Conservation (phyloP, 2,888 invertebrate genomes). For the Ephialtes manifestator region DNA sequence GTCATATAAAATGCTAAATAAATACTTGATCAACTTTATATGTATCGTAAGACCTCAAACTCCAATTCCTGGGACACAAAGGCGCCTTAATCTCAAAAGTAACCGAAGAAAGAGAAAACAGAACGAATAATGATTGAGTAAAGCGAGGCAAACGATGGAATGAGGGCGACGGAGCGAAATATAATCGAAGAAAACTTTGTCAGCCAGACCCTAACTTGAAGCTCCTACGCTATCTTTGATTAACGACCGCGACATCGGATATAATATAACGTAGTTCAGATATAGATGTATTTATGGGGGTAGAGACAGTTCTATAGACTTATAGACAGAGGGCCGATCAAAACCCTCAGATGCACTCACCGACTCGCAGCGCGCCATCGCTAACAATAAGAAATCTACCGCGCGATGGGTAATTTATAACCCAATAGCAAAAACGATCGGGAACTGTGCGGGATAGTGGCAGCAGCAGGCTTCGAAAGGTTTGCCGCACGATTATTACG, state of each 20-base stretch:
- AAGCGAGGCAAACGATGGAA: slow-evolving; percentile 37
- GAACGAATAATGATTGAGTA: slow-evolving; percentile 66
- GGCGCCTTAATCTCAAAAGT: slow-evolving; percentile 49
- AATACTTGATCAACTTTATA: neutral
- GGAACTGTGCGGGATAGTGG: slow-evolving; percentile 26
- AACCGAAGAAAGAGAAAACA: slow-evolving; percentile 51
- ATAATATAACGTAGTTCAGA: slow-evolving; percentile 53
- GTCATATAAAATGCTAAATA: neutral
- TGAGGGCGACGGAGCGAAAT: slow-evolving; percentile 21
- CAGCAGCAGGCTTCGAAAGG: slow-evolving; percentile 73
- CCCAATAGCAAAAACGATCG: slow-evolving; percentile 82
- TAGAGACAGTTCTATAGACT: slow-evolving; percentile 15
- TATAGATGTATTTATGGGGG: slow-evolving; percentile 33
- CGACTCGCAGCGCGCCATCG: slow-evolving; percentile 74
- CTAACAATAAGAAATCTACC: slow-evolving; percentile 83
- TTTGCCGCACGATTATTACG: slow-evolving; percentile 77
- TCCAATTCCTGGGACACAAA: slow-evolving; percentile 35
- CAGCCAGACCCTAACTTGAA: slow-evolving; percentile 51
- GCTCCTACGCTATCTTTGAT: slow-evolving; percentile 69
- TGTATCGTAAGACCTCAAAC: neutral
- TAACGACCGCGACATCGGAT: slow-evolving; percentile 71
- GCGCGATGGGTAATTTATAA: slow-evolving; percentile 84
- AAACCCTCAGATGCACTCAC: slow-evolving; percentile 83
- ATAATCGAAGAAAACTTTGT: slow-evolving; percentile 65
- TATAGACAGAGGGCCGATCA: slow-evolving; percentile 77